Conservation (phyloP, 1,140 invertebrate genomes). For the Geopemphigus sp. region DNA sequence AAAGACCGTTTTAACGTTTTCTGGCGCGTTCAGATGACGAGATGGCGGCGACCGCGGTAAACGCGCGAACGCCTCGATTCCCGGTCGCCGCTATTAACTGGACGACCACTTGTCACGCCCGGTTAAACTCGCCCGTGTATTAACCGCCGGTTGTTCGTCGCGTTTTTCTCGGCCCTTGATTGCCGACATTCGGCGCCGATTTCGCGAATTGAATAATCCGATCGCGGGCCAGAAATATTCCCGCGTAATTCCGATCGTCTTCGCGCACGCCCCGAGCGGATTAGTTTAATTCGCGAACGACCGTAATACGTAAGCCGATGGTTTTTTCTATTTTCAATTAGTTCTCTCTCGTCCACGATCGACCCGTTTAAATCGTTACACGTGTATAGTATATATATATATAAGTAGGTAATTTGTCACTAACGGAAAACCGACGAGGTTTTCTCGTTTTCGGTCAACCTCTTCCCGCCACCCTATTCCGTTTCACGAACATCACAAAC, state of each 20-base stretch:
- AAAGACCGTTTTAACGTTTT: not conserved
- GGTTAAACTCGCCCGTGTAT: too few relatives aligned
- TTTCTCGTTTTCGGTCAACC: too few relatives aligned
- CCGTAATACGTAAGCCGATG: too few relatives aligned
- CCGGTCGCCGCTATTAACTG: not conserved
- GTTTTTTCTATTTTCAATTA: not conserved
- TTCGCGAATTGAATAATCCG: not conserved
- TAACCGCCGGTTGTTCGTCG: too few relatives aligned
- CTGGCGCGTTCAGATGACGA: too few relatives aligned
- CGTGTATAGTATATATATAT: too few relatives aligned
- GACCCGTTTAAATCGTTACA: not conserved
- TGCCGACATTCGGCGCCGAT: not conserved
- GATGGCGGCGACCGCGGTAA: not conserved
- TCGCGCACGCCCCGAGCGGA: too few relatives aligned
- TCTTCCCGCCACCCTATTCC: too few relatives aligned
- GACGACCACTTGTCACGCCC: not conserved
- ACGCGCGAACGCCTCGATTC: not conserved
- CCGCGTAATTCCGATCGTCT: not conserved
- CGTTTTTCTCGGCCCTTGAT: not conserved
- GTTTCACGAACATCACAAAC: too few relatives aligned
- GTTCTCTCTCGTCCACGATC: not conserved
- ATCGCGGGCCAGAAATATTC: too few relatives aligned
- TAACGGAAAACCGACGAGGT: not conserved
- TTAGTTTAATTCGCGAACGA: not conserved
- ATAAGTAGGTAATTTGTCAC: not conserved